Evolutionary conservation across 2,888 invertebrate genomes (phyloP), one percentile per base, ranked within the genome.

Genomic region (Saturnia japonica): DNA sequence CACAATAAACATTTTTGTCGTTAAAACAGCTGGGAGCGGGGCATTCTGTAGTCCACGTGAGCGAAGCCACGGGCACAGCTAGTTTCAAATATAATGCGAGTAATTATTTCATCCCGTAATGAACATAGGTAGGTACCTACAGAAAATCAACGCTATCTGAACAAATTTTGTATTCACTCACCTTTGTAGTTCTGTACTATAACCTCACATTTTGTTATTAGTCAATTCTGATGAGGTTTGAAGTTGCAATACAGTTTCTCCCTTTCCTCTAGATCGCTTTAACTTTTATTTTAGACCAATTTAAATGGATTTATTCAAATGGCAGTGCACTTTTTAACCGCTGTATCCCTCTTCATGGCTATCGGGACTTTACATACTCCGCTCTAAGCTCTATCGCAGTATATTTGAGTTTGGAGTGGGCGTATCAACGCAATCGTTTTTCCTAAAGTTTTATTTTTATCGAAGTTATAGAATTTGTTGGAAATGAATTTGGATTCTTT

Each of bases 241-340:
- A 19, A 0, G 2, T 7, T 16, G 22, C 12, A 57, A 25, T 12
- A 1, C 25, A 25, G 19, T 28, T 14, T 60, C 28, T 28, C 12
- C 25, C 11, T 25, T 28, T 14, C 6, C 28, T 28, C 43, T 22
- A 68, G 67, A 72, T 73, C 71, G 45, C 68, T 68, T 67, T 68
- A 67, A 68, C 72, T 28, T 16, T 73, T 64, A 72, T 76, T 82
- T 80, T 66, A 16, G 72, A 77, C 79, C 70, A 68, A 72, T 73
- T 73, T 77, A 85, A 86, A 88, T 86, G 85, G 85, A 88, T 89
- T n/a, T 88, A 89, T 90, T 89, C 88, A 88, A 88, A 89, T 83
- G 86, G 80, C 78, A 85, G 81, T 78, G 82, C 84, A 85, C 80
- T 88, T 85, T 88, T 86, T 82, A 76, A 80, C 72, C 67, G 71